These are phyloP conservation scores for Mythimna impura DNA, from an alignment of 2,888 invertebrate species.

Conservation along the genomic window DNA sequence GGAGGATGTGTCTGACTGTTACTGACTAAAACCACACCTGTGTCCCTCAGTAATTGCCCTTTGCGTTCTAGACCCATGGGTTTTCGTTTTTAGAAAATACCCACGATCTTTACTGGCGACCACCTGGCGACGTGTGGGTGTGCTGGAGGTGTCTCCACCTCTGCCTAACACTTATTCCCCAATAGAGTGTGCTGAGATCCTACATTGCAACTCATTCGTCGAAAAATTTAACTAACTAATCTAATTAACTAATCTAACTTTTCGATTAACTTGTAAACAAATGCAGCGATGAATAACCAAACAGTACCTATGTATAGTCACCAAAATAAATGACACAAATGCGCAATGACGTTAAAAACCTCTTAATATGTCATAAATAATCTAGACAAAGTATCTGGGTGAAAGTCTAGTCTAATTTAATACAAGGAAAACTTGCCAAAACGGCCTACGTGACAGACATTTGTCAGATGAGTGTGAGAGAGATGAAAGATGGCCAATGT, in stretches of 20 bases:
- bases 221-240: background rate
- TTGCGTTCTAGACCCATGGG: too few relatives aligned
- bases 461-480: conserved; percentile 19
- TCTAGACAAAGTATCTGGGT: conserved; percentile 42
- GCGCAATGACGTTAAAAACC: background rate
- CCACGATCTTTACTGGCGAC: too few relatives aligned
- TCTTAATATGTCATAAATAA: background rate
- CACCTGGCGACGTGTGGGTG: background rate
- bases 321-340: conserved; percentile 14
- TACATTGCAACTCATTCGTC: background rate
- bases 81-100: too few relatives aligned
- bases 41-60: too few relatives aligned
- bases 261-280: background rate
- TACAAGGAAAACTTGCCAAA: conserved; percentile 51
- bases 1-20: too few relatives aligned
- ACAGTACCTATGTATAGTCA: background rate
- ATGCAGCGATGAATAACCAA: background rate
- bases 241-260: too few relatives aligned
- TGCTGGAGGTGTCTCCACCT: background rate
- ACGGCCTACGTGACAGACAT: conserved; percentile 59
- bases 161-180: background rate
- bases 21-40: too few relatives aligned
- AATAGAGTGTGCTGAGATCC: too few relatives aligned
- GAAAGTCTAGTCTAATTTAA: conserved; percentile 44
- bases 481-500: background rate